Conservation (phyloP, 2,888 invertebrate species). For the Smittia aterrima region DNA sequence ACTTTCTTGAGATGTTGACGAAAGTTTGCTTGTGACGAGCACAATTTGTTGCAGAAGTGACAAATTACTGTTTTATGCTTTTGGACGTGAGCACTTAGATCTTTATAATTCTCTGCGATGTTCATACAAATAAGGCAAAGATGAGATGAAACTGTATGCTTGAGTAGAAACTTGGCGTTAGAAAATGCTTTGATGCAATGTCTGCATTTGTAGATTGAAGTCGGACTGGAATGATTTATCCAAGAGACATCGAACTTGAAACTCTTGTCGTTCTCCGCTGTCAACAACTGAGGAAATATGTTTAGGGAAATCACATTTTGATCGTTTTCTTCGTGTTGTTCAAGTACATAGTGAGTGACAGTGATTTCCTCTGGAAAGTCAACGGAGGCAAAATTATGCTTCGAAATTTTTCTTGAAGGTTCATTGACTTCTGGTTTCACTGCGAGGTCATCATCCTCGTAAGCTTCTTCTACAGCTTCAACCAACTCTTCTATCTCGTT, state of each 20-base stretch:
- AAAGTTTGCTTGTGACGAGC: background rate
- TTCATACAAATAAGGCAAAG: background rate
- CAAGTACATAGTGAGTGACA: background rate
- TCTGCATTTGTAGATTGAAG: slow-evolving; percentile 4
- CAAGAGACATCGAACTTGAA: background rate
- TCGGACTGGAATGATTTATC: too few species aligned
- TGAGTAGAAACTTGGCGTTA: background rate
- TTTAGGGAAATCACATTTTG: background rate
- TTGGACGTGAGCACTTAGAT: background rate
- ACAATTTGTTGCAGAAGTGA: background rate
- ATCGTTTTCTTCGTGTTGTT: background rate
- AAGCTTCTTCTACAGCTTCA: background rate
- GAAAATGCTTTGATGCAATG: slow-evolving; percentile 18
- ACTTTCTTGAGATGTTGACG: background rate
- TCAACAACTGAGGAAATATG: background rate
- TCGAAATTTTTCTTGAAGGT: background rate
- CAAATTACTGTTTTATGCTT: background rate
- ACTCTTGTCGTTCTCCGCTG: background rate
- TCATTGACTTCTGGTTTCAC: background rate
- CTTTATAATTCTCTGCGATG: background rate
- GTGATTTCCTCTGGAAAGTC: background rate
- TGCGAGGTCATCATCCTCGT: background rate
- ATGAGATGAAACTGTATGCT: background rate
- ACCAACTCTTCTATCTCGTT: background rate
- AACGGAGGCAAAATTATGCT: background rate